Evolutionary conservation across 2,113 vertebrate species (phyloP).

Genomic region (Tupaia tana): DNA sequence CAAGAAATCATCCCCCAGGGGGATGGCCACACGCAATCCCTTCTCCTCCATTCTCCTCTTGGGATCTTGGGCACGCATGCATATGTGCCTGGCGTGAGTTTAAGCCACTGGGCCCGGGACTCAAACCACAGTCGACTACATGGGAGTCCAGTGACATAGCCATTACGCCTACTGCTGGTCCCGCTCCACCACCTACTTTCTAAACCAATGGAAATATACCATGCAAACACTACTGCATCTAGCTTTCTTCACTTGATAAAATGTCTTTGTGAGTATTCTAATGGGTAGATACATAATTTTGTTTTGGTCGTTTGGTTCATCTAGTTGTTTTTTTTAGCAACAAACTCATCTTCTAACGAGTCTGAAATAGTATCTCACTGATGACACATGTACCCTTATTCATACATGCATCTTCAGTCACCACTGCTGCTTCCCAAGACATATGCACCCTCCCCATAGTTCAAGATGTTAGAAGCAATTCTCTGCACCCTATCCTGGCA

Average conservation of each 20-base stretch:
- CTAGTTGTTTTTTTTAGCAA: conserved; percentile 3
- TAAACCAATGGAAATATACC: not conserved
- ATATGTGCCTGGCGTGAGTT: no score
- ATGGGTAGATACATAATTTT: not conserved
- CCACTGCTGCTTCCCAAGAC: not conserved
- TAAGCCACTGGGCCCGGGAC: no score
- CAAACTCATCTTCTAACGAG: not conserved
- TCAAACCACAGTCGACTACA: no score
- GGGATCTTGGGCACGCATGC: no score
- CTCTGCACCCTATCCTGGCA: not conserved
- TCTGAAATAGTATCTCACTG: not conserved
- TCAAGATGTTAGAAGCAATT: not conserved
- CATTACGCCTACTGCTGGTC: no score
- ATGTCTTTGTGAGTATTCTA: not conserved
- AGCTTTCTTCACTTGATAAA: not conserved
- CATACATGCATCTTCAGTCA: not conserved
- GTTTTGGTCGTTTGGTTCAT: not conserved
- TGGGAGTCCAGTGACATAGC: no score
- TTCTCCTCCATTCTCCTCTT: no score
- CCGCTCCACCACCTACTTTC: not conserved
- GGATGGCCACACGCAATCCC: no score
- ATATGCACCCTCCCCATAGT: not conserved
- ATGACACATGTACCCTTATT: not conserved
- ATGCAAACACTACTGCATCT: not conserved
- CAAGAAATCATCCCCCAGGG: no score